Conservation (phyloP, 2,888 invertebrate species). For the Pheosia gnoma region DNA sequence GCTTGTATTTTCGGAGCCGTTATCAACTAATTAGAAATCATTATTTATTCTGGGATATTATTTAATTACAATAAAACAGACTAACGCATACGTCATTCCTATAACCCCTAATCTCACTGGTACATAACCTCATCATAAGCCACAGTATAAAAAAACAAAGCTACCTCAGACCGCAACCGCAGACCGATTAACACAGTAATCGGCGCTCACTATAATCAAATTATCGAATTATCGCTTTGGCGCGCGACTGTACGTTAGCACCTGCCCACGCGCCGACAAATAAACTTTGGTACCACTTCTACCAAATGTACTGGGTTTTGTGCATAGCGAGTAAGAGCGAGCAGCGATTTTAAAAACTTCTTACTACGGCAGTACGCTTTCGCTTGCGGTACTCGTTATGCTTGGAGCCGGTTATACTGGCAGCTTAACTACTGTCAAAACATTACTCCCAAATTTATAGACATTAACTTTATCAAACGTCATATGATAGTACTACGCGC, state of each 20-base stretch:
- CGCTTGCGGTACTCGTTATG: background rate
- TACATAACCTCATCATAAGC: background rate
- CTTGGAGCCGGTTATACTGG: too few relatives aligned
- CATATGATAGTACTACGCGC: too few relatives aligned
- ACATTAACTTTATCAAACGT: too few relatives aligned
- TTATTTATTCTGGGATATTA: too few relatives aligned
- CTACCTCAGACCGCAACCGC: background rate
- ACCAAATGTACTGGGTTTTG: conserved; percentile 6
- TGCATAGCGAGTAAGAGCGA: conserved; percentile 13
- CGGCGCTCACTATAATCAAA: conserved; percentile 18
- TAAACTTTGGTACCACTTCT: conserved; percentile 33
- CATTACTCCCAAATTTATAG: too few relatives aligned
- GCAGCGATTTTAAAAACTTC: conserved; percentile 7
- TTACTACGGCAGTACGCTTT: too few relatives aligned
- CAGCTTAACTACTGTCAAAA: too few relatives aligned
- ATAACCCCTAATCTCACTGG: background rate
- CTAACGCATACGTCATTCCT: background rate
- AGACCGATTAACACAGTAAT: conserved; percentile 36
- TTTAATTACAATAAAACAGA: too few relatives aligned
- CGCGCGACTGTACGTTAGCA: conserved; percentile 46
- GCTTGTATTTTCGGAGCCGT: too few relatives aligned
- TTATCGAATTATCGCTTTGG: conserved; percentile 40
- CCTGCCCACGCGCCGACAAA: conserved; percentile 55
- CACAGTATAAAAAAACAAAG: background rate
- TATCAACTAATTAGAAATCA: too few relatives aligned